phyloP scores from a whole-genome alignment of 2,888 invertebrate species.

The Drosophila lutescens region DNA sequence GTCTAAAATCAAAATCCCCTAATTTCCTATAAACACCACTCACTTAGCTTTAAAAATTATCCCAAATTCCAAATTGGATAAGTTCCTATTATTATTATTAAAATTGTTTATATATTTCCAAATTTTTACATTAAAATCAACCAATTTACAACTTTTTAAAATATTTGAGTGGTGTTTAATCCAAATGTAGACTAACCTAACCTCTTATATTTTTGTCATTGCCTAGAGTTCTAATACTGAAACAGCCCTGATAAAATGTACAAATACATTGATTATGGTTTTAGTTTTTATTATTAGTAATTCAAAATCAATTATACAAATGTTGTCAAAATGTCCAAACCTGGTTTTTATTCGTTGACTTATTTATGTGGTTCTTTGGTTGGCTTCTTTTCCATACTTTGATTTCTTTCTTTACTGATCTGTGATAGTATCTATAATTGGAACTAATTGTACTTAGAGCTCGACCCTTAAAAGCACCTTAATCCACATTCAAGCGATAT shows the following conservation, averaged over 20 bases:
- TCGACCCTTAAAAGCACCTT: not conserved
- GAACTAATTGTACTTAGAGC: too few relatives aligned
- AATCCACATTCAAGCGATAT: constrained; percentile 55
- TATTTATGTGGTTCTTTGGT: not conserved
- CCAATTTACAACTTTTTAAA: too few relatives aligned
- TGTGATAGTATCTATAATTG: too few relatives aligned
- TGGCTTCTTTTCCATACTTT: not conserved
- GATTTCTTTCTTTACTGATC: not conserved
- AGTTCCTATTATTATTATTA: too few relatives aligned
- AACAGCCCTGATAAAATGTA: not conserved
- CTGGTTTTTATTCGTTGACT: constrained; percentile 1
- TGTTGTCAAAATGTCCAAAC: not conserved
- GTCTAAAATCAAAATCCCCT: not conserved
- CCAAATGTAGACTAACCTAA: too few relatives aligned
- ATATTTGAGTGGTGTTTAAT: too few relatives aligned
- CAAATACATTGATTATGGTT: not conserved
- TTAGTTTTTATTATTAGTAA: not conserved
- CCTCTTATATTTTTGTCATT: too few relatives aligned
- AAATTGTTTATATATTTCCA: too few relatives aligned
- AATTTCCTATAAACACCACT: not conserved
- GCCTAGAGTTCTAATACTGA: not conserved
- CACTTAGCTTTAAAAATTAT: not conserved
- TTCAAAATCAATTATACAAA: not conserved
- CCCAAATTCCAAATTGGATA: too few relatives aligned
- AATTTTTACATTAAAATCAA: too few relatives aligned